A percentile compares a stretch with the other conserved stretches of the same genome.
These are phyloP conservation scores for Brenthis ino DNA, from an alignment of 2,888 invertebrate species.

Conservation along the genomic window DNA sequence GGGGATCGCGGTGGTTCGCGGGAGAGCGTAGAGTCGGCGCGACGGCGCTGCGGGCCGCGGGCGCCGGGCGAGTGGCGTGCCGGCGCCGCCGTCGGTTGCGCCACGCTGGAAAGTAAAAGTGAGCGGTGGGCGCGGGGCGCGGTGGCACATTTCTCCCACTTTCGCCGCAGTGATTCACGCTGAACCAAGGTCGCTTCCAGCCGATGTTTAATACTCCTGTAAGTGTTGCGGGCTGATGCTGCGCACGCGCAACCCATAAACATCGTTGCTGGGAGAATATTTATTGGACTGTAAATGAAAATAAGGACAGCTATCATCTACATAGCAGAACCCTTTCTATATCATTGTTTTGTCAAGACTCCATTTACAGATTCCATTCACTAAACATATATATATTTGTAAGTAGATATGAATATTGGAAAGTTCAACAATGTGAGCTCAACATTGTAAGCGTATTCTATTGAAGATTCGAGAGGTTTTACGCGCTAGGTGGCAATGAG, in stretches of 20 bases:
- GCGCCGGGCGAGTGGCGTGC: conserved; percentile 80
- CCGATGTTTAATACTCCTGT: conserved; percentile 50
- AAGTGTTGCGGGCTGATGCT: conserved; percentile 37
- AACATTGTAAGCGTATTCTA: conserved; percentile 3
- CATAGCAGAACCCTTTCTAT: too few relatives aligned
- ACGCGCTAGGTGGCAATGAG: conserved; percentile 37
- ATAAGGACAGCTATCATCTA: too few relatives aligned
- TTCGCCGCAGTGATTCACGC: conserved; percentile 77
- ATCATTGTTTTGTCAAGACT: too few relatives aligned
- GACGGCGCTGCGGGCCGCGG: conserved; percentile 81
- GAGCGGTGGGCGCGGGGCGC: conserved; percentile 77
- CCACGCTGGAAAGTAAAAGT: conserved; percentile 82
- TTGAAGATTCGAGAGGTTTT: conserved; percentile 37
- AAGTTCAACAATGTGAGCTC: neutral
- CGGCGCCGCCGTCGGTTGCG: conserved; percentile 77
- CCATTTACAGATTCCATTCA: neutral
- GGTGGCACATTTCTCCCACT: conserved; percentile 80
- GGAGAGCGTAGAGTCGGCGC: conserved; percentile 61
- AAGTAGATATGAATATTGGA: neutral
- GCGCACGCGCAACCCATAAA: conserved; percentile 33
- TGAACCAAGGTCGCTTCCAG: conserved; percentile 76
- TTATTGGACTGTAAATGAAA: neutral
- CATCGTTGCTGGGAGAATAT: neutral
- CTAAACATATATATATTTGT: neutral
- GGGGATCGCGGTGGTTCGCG: conserved; percentile 39